Conservation (phyloP, 2,797 vertebrate genomes). For the Ambastaia sidthimunki region DNA sequence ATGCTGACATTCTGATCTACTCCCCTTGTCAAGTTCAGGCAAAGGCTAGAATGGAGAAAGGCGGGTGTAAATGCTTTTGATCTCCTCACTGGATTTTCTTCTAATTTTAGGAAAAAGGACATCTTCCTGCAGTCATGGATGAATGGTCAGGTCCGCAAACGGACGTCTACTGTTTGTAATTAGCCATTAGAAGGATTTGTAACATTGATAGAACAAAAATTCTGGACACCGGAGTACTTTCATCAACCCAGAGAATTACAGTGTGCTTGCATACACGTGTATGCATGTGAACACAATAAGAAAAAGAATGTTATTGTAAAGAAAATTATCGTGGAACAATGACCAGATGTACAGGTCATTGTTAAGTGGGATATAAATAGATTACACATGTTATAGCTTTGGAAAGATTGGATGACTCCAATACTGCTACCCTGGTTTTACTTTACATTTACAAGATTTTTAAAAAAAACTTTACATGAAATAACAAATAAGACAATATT, state of each 20-base stretch:
- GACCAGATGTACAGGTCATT: background rate
- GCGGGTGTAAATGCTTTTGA: background rate
- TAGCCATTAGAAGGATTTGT: background rate
- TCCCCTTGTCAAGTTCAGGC: conserved; percentile 63
- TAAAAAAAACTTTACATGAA: too few species aligned
- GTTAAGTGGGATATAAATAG: background rate
- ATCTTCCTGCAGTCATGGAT: background rate
- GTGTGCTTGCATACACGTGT: background rate
- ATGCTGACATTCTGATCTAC: background rate
- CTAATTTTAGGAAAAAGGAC: background rate
- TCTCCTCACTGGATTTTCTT: conserved; percentile 2
- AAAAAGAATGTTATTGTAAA: background rate
- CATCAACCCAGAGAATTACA: background rate
- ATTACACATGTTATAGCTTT: background rate
- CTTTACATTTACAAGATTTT: background rate
- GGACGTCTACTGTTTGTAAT: background rate
- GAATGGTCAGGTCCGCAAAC: background rate
- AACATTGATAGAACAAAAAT: background rate
- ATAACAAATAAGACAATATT: too few species aligned
- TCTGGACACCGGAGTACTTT: background rate
- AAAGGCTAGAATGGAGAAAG: conserved; percentile 16
- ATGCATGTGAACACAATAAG: background rate
- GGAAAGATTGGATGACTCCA: background rate
- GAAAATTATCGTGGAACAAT: background rate
- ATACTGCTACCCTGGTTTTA: background rate